Evolutionary conservation across 1,140 invertebrate genomes (phyloP).

Genomic region (Sweltsa coloradensis): DNA sequence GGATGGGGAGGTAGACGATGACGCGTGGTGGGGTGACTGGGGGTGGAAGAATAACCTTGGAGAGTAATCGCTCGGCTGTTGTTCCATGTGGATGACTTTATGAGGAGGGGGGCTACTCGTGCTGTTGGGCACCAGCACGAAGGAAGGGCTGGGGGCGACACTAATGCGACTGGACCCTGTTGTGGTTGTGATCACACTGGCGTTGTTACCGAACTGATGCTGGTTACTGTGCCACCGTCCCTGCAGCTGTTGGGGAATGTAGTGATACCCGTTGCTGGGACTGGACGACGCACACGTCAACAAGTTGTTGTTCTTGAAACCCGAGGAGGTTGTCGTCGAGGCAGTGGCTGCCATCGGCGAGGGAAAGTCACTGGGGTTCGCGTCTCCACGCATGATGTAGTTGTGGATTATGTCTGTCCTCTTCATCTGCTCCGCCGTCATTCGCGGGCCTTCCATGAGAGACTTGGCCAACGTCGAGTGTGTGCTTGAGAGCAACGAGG

Average conservation of each 20-base stretch:
- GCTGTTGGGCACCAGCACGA: conserved; percentile 7
- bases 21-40: conserved; percentile 9
- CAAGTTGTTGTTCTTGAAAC: conserved; percentile 5
- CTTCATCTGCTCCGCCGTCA: conserved; percentile 81
- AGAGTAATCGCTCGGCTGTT: conserved; percentile 8
- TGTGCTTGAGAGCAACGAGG: conserved; percentile 56
- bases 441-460: conserved; percentile 73
- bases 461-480: conserved; percentile 78
- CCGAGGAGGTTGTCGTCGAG: conserved; percentile 1
- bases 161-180: conserved; percentile 5
- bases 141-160: background rate
- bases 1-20: conserved; percentile 6
- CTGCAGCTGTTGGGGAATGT: conserved; percentile 13
- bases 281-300: background rate
- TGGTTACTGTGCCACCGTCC: conserved; percentile 9
- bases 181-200: conserved; percentile 22
- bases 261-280: conserved; percentile 3
- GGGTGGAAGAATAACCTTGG: conserved; percentile 9
- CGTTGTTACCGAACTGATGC: conserved; percentile 2
- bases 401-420: conserved; percentile 80
- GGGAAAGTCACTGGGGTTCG: conserved; percentile 18
- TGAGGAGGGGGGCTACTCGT: conserved; percentile 18
- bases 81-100: conserved; percentile 22
- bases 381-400: conserved; percentile 68
- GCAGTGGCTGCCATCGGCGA: background rate